phyloP scores from a whole-genome alignment of 2,888 invertebrate species.

The Eupithecia subfuscata region DNA sequence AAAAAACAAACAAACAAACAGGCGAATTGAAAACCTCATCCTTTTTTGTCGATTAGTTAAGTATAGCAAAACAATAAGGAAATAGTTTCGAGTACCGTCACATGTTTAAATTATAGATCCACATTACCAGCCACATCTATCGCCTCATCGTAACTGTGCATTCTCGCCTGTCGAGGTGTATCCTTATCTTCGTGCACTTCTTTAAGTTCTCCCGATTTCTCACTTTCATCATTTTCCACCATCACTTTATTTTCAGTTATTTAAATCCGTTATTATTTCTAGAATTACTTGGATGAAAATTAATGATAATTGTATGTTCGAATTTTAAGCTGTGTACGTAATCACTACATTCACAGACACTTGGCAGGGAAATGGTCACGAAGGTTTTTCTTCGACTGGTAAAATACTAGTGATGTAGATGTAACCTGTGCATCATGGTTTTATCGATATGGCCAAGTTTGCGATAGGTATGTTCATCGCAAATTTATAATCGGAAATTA shows the following conservation, averaged over 20 bases:
- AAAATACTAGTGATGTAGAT: background rate
- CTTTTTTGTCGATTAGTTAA: too few species aligned
- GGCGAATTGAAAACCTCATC: too few species aligned
- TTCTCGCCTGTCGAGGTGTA: conserved; percentile 2
- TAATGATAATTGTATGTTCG: too few species aligned
- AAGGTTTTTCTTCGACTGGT: background rate
- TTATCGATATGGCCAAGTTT: background rate
- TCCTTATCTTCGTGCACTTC: conserved; percentile 17
- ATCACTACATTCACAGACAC: background rate
- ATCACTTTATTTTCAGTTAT: conserved; percentile 16
- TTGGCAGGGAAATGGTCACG: background rate
- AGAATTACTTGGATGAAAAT: background rate
- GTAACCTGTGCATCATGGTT: too few species aligned
- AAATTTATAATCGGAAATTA: background rate
- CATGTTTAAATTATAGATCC: background rate
- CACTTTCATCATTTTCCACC: conserved; percentile 27
- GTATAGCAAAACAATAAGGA: too few species aligned
- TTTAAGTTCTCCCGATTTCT: conserved; percentile 9
- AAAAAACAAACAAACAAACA: too few species aligned
- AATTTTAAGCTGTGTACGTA: background rate
- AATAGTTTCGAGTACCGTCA: background rate
- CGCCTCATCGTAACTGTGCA: conserved; percentile 38
- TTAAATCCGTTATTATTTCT: background rate
- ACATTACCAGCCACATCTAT: conserved; percentile 38
- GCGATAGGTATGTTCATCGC: background rate